A percentile compares a stretch with the other conserved stretches of the same genome.
Evolutionary conservation across 1,140 invertebrate species (phyloP).

Genomic region (Platyscapa corneri): DNA sequence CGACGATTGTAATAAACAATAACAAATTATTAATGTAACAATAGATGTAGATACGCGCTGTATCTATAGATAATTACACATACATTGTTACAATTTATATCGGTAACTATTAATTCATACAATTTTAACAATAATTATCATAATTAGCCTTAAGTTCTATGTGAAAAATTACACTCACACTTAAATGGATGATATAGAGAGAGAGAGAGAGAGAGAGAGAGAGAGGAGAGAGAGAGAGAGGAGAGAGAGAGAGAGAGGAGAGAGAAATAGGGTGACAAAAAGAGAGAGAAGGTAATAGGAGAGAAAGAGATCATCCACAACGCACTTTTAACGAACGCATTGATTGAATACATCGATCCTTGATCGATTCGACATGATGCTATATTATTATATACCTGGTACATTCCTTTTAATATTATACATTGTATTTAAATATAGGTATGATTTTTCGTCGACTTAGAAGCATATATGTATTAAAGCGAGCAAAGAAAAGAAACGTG

Average conservation of each 20-base stretch:
- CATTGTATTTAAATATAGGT: constrained; percentile 15
- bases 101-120: constrained; percentile 27
- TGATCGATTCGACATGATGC: not conserved
- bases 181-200: not conserved
- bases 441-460: not conserved
- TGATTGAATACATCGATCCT: constrained; percentile 13
- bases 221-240: not conserved
- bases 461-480: not conserved
- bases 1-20: constrained; percentile 23
- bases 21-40: constrained; percentile 30
- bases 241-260: not conserved
- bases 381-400: constrained; percentile 6
- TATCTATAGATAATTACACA: constrained; percentile 37
- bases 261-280: not conserved
- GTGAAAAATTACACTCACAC: not conserved
- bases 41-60: constrained; percentile 37
- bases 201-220: not conserved
- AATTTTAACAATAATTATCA: constrained; percentile 27
- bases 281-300: not conserved
- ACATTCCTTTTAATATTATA: not conserved
- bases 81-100: constrained; percentile 42
- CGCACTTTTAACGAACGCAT: constrained; percentile 7
- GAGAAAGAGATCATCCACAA: constrained; percentile 38
- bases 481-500: not conserved
- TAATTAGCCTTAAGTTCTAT: constrained; percentile 5